A percentile compares a stretch with the other conserved stretches of the same genome.
phyloP scores from a whole-genome alignment of 2,797 vertebrate genomes.

The Enteromius anoplus region DNA sequence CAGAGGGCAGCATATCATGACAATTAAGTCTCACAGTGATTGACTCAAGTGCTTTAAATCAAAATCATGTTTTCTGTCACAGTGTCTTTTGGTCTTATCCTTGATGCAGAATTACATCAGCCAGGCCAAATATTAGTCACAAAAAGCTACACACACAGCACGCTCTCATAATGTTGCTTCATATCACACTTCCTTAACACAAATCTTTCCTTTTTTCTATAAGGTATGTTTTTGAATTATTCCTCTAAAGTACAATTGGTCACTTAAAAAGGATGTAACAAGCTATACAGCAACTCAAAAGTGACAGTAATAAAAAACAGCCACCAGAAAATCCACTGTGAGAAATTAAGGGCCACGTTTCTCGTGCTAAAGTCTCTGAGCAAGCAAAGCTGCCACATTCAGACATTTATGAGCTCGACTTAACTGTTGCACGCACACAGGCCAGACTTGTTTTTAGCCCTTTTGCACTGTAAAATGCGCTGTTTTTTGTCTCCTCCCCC shows the following conservation, averaged over 20 bases:
- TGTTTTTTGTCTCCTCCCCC: slow-evolving; percentile 62
- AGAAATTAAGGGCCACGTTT: not conserved
- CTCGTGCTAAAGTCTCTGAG: not conserved
- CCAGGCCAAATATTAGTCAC: slow-evolving; percentile 58
- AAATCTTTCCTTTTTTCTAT: not conserved
- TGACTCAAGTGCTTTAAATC: slow-evolving; percentile 24
- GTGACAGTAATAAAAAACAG: slow-evolving; percentile 10
- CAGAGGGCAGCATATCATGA: slow-evolving; percentile 64
- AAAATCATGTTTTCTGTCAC: slow-evolving; percentile 46
- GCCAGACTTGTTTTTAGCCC: slow-evolving; percentile 50
- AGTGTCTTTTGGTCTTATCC: slow-evolving; percentile 47
- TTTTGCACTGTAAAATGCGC: slow-evolving; percentile 50
- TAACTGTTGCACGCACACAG: slow-evolving; percentile 36
- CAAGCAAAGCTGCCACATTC: slow-evolving; percentile 32
- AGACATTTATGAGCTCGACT: slow-evolving; percentile 45
- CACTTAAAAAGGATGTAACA: not conserved
- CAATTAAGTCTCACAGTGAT: not conserved
- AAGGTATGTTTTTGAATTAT: not conserved
- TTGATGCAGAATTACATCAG: slow-evolving; percentile 56
- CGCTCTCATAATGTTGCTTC: not conserved
- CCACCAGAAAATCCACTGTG: not conserved
- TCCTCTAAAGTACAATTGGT: not conserved
- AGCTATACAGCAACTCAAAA: not conserved
- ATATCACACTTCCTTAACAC: not conserved
- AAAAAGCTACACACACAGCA: slow-evolving; percentile 36